Evolutionary conservation across 2,113 vertebrate genomes (phyloP), one percentile per base, ranked within the genome.

Genomic region (Burhinus bistriatus): DNA sequence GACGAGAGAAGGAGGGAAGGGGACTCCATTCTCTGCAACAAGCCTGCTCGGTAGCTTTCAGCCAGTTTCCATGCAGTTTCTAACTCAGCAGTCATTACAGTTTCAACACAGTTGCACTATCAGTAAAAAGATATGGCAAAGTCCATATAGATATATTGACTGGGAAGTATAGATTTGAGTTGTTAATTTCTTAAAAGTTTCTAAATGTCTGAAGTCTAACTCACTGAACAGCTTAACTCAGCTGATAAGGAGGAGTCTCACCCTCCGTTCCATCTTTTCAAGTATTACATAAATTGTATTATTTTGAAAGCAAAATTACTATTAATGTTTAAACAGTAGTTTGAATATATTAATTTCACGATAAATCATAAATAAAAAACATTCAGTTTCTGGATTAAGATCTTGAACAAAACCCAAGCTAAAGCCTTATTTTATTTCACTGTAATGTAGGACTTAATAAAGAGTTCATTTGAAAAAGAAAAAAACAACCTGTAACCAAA

Each of bases 161-260:
- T 32, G 40, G 45, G 25, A 91, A 80, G 7, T 16, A 14, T 9
- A 68, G 21, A 79, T 75, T 26, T 0, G 0, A 47, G 18, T 27
- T 51, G 8, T 55, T 68, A 14, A 59, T 59, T 55, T 85, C 32
- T 76, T 64, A 12, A 82, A 71, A 54, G 58, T 23, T 68, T 58
- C 77, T 38, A 75, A 71, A 47, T 69, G 30, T 19, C 66, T 64
- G 30, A 82, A 55, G 20, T 38, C 20, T 82, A 59, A 42, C 16
- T 58, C 0, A 0, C 17, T 61, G 68, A 93, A 40, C 12, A 34
- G 9, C 58, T 80, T 57, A 89, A 73, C 9, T 52, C 54, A 55
- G 14, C 7, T 72, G 18, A 30, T 27, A 51, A 86, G 26, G 15
- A 66, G 29, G 18, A 89, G 5, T 9, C 5, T 65, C 38, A 71